Evolutionary conservation across 2,888 invertebrate genomes (phyloP).

Genomic region (Coelinius sp.): DNA sequence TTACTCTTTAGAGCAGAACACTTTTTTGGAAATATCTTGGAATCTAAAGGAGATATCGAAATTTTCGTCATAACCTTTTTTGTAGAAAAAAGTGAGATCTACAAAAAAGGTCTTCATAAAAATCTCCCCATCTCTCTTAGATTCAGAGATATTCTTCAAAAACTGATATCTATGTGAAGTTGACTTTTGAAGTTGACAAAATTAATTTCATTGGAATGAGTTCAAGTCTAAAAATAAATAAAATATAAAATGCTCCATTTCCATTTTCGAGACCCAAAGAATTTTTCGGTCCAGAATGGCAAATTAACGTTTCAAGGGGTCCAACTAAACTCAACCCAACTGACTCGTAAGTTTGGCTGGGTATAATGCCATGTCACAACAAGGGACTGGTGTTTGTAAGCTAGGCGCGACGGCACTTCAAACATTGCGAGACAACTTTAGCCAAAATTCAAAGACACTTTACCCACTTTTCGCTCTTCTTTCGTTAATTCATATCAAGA

Average conservation of each 20-base stretch:
- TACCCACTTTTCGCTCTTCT: background rate
- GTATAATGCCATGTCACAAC: constrained; percentile 71
- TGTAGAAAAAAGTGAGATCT: too few species aligned
- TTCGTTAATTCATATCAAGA: background rate
- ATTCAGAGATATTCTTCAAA: too few species aligned
- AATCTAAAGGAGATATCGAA: too few species aligned
- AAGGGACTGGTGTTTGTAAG: constrained; percentile 69
- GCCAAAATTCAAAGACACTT: constrained; percentile 56
- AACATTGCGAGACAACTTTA: constrained; percentile 65
- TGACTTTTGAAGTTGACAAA: too few species aligned
- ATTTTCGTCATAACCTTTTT: too few species aligned
- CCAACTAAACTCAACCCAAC: background rate
- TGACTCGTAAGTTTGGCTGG: constrained; percentile 66
- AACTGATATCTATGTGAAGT: too few species aligned
- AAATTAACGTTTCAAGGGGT: constrained; percentile 66
- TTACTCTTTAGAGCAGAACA: too few species aligned
- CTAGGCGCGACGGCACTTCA: constrained; percentile 70
- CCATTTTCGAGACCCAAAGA: background rate
- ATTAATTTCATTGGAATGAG: background rate
- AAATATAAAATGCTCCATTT: background rate
- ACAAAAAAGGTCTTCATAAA: too few species aligned
- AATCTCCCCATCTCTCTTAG: too few species aligned
- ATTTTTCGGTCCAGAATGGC: constrained; percentile 53
- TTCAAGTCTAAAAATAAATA: background rate
- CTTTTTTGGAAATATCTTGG: too few species aligned